Base-by-base conservation (phyloP, 2,797 vertebrate species). In the Intellagama lesueurii region DNA sequence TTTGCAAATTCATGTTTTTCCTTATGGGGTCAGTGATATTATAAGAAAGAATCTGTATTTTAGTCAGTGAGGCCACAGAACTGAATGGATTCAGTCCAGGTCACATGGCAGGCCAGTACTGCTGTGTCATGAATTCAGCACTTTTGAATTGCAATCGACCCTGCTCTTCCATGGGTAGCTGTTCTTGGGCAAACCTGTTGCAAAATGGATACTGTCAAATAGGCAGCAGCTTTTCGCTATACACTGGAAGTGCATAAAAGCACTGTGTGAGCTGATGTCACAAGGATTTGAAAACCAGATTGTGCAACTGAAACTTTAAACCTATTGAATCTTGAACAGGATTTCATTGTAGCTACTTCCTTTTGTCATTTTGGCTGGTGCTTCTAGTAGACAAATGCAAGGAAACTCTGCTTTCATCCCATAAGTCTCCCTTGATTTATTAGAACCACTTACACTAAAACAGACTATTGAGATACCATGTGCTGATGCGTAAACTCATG, bases 221-320 rank as follows among this genome's bases (percentile, higher is more conserved):
- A 56, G 68, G 66, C 78, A 3, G 12, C 28, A 24, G n/a, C 26
- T 85, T 19, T 76, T 88, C 40, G 60, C 78, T 11, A 69, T 24
- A 35, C 30, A 60, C 26, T 78, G 79, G 35, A 64, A 78, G 24
- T 82, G 70, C 72, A 85, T 68, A 77, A 66, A 81, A 82, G 47
- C 86, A n/a, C 47, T 86, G 14, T 9, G 28, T 69, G 49, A 77
- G 79, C 70, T 26, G 35, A 60, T 88, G 83, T 35, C 72, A 78
- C 44, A 70, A 30, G 68, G 60, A 78, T 83, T 86, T 86, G 64
- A 30, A 79, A 78, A n/a, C 73, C 79, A 78, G 83, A 32, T 83
- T 66, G 87, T 86, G 32, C 77, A 81, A 72, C 44, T 28, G 83
- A 91, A 91, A 78, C 60, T 88, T 90, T 35, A 85, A 60, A 85